Base-by-base conservation (phyloP, 2,113 vertebrate genomes). In the Alexandromys fortis region DNA sequence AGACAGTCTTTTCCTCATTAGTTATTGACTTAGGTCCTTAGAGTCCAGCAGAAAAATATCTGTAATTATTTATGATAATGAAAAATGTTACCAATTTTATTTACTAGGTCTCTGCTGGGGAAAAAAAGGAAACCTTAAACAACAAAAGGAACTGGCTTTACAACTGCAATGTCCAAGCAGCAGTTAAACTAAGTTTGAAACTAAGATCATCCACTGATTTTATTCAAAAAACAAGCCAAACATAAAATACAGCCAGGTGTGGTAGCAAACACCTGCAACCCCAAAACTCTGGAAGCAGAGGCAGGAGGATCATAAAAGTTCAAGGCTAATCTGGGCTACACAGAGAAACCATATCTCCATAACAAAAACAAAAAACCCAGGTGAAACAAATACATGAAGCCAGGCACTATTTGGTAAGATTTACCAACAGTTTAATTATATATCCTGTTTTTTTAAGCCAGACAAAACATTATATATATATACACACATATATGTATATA, bases 381-480 rank as follows among this genome's bases (percentile, higher is more conserved):
- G 47, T 33, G 22, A 42, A 76, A 87, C 73, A 96, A 93, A 89
- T 82, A 94, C n/a, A 65, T 92, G 55, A 96, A 92, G 63, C 55
- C 42, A 95, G 92, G 85, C 61, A 96, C 88, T 90, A 96, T n/a
- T 58, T 86, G 68, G 61, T 76, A 94, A 92, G 92, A 91, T 95
- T 94, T 93, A 97, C 33, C 94, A 96, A 96, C 89, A 67, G 93
- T 96, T 98, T 98, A 96, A 97, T 95, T 91, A 97, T 70, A 97
- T 28, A 90, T 3, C 45, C 42, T 89, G 67, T 33, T 89, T 88
- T 87, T 89, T n/a, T 42, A 94, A 92, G 55, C 11, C 45, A 61
- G 45, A 67, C 68, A 96, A 96, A 94, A 94, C 38, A 97, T 49
- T 45, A 49, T 47, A 8, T 47, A 8, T 47, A 45, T 45, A 45